phyloP scores from a whole-genome alignment of 92 coral and sea anemone genomes.

The Actinostola sp. region DNA sequence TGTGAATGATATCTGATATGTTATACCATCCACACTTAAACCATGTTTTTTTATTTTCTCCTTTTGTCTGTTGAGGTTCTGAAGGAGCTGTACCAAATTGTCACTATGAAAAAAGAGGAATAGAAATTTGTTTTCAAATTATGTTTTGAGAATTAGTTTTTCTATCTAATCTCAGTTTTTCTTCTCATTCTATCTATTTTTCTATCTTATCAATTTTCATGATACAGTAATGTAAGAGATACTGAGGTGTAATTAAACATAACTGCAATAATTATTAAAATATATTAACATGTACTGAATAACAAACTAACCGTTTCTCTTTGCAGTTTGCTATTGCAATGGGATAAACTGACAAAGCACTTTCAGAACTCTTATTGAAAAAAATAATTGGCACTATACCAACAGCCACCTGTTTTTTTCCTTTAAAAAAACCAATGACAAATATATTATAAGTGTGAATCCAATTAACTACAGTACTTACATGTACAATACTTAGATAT shows the following conservation, averaged over 20 bases:
- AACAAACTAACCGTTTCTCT: slow-evolving; percentile 17
- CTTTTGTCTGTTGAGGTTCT: not conserved
- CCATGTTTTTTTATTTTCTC: slow-evolving; percentile 6
- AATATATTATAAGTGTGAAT: no score
- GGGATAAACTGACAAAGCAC: slow-evolving; percentile 29
- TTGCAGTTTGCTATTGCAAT: slow-evolving; percentile 39
- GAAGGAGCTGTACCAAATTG: slow-evolving; percentile 2
- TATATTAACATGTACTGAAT: no score
- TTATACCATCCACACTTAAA: slow-evolving; percentile 19
- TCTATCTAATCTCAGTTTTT: no score
- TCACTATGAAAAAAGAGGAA: not conserved
- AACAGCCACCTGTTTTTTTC: slow-evolving; percentile 26
- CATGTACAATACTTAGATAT: no score
- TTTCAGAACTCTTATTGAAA: slow-evolving; percentile 25
- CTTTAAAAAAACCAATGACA: no score
- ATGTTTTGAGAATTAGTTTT: no score
- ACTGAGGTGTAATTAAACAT: no score
- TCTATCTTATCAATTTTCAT: no score
- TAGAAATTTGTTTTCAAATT: no score
- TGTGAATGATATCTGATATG: slow-evolving; percentile 24
- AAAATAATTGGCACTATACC: slow-evolving; percentile 38
- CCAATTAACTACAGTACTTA: no score
- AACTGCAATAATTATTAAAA: not conserved
- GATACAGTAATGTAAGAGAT: no score
- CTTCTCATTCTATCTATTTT: no score